Base-by-base conservation (phyloP, 30 jellyfish, hydroid and myxozoan genomes). In the Hydra vulgaris region DNA sequence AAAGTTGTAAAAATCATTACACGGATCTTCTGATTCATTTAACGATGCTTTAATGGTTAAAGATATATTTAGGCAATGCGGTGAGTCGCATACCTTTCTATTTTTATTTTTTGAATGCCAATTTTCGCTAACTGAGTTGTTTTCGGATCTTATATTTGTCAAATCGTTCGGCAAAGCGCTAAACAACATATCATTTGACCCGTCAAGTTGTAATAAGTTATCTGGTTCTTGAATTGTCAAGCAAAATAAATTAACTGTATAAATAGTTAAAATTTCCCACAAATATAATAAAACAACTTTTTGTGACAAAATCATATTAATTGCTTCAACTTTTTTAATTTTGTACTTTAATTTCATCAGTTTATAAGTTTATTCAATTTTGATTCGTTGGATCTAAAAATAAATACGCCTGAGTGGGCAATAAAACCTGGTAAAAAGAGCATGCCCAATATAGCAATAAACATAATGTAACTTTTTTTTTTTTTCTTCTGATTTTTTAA, bases 1-100 rank as follows among this genome's bases (percentile, higher is more conserved):
- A 74, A 85, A 91, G 23, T 82, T 76, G 73, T 91, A 91, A 66
- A 91, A 91, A 83, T 91, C 98, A 1, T 91, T 89, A 72, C 98
- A 91, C 18, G 98, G 98, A 76, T 86, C 86, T 8, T 86, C 88
- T 0, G 83, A 26, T 70, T 79, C 85, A 74, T 91, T 70, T 89
- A 91, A 71, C 15, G 97, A 61, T 23, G 66, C 83, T 67, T 89
- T 85, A 16, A 89, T 83, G 73, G 86, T 84, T 54, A 79, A 69
- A 3, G 95, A 88, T 17, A 89, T 89, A 17, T 75, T 52, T 66
- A 56, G 67, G 85, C 97, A 89, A 56, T 89, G 90, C 7, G 79
- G 94, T 1, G 92, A 76, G 5, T 26, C 20, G 82, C 96, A 88
- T 40, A 40, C 12, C 12, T 40, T 5, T 12, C 61, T 40, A 5